phyloP scores from a whole-genome alignment of 2,113 vertebrate genomes.

The Tamias sibiricus region DNA sequence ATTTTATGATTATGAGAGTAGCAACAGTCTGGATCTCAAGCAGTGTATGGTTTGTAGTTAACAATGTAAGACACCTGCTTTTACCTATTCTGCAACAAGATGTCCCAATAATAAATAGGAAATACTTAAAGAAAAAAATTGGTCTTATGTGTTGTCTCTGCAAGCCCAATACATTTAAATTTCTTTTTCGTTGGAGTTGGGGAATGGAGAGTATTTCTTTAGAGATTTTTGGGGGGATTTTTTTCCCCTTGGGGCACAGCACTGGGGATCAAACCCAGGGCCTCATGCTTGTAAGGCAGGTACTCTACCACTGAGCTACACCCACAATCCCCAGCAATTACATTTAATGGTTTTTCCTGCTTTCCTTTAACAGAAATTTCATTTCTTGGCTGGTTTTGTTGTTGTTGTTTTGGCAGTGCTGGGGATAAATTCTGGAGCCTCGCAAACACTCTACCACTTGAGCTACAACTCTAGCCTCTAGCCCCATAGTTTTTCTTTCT shows the following conservation, averaged over 20 bases:
- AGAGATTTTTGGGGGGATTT: not conserved
- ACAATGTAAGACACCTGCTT: not conserved
- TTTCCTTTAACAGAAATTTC: not conserved
- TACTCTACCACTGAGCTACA: not conserved
- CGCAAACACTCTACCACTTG: not conserved
- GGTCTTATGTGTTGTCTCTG: not conserved
- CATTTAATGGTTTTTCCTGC: not conserved
- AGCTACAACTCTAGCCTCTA: not conserved
- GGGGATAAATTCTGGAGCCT: not conserved
- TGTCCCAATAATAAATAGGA: conserved; percentile 7
- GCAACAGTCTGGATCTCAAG: conserved; percentile 11
- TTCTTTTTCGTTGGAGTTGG: not conserved
- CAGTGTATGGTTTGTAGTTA: not conserved
- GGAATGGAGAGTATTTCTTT: not conserved
- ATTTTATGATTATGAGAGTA: conserved; percentile 25
- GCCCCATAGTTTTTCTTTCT: not conserved
- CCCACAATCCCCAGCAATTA: too few species aligned
- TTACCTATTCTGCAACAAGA: not conserved
- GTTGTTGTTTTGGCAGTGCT: not conserved
- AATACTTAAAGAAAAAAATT: conserved; percentile 9
- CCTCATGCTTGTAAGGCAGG: not conserved
- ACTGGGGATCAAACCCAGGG: not conserved
- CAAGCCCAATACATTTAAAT: conserved; percentile 24
- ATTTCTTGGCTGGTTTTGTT: not conserved
- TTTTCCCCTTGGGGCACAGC: not conserved